Evolutionary conservation across 2,113 vertebrate species (phyloP).

Genomic region (Crotalus viridis): DNA sequence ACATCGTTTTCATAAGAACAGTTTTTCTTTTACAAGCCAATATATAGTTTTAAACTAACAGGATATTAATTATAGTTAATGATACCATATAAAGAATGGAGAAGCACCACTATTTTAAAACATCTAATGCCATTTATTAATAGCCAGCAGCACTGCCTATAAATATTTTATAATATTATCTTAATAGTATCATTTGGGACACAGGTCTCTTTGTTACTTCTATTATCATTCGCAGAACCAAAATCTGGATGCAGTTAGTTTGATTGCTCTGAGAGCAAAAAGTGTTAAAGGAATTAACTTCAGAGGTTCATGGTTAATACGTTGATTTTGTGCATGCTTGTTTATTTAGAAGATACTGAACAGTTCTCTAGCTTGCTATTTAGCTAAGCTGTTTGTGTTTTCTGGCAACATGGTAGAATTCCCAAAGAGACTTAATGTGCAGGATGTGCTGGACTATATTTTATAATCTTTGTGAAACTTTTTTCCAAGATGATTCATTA

Average conservation of each 20-base stretch:
- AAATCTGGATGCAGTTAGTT: not conserved
- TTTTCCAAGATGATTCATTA: not conserved
- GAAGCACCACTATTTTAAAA: not conserved
- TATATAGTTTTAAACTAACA: not conserved
- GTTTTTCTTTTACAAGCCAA: not conserved
- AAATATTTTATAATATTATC: constrained; percentile 17
- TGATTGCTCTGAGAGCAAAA: not conserved
- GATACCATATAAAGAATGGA: not conserved
- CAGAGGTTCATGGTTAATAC: not conserved
- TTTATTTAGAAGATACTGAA: not conserved
- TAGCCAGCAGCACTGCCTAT: constrained; percentile 25
- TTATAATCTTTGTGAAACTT: not conserved
- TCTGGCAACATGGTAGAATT: not conserved
- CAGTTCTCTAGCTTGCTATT: not conserved
- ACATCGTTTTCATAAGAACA: not conserved
- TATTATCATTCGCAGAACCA: not conserved
- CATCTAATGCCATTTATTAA: not conserved
- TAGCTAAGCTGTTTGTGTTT: not conserved
- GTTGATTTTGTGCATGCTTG: not conserved
- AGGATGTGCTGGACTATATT: not conserved
- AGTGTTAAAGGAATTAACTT: not conserved
- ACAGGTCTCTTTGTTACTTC: constrained; percentile 46
- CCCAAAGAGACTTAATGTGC: not conserved
- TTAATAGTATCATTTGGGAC: constrained; percentile 22
- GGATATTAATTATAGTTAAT: not conserved